phyloP scores from a whole-genome alignment of 2,888 invertebrate genomes.

The Enchytraeus crypticus region DNA sequence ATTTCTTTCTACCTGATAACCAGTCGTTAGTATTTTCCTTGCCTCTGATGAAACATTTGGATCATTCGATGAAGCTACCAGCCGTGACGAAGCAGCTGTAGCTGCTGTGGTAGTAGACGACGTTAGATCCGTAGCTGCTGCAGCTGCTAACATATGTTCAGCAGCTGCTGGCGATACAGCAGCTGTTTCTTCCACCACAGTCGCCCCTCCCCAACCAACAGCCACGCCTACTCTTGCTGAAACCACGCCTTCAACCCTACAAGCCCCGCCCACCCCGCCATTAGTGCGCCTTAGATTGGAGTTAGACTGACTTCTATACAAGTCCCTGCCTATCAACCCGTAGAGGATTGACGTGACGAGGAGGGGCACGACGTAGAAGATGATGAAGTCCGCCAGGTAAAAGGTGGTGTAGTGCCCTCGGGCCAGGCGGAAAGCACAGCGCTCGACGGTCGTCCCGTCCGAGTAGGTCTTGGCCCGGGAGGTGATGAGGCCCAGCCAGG shows the following conservation, averaged over 20 bases:
- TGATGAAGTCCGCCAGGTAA: slow-evolving; percentile 56
- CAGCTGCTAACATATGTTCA: not conserved
- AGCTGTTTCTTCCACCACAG: not conserved
- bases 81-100: not conserved
- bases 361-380: slow-evolving; percentile 58
- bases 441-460: slow-evolving; percentile 40
- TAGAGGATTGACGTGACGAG: slow-evolving; percentile 56
- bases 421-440: slow-evolving; percentile 51
- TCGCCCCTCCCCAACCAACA: no score
- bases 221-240: no score
- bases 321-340: slow-evolving; percentile 54
- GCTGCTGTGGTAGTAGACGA: not conserved
- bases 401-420: slow-evolving; percentile 51
- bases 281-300: no score
- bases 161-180: not conserved
- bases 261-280: not conserved
- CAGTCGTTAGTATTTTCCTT: no score
- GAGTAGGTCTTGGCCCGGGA: slow-evolving; percentile 35
- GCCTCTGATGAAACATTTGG: no score
- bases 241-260: not conserved
- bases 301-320: no score
- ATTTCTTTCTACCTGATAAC: no score
- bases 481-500: slow-evolving; percentile 56
- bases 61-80: not conserved
- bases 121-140: not conserved